Conservation (phyloP, 2,888 invertebrate genomes). For the Lasioglossum malachurum region DNA sequence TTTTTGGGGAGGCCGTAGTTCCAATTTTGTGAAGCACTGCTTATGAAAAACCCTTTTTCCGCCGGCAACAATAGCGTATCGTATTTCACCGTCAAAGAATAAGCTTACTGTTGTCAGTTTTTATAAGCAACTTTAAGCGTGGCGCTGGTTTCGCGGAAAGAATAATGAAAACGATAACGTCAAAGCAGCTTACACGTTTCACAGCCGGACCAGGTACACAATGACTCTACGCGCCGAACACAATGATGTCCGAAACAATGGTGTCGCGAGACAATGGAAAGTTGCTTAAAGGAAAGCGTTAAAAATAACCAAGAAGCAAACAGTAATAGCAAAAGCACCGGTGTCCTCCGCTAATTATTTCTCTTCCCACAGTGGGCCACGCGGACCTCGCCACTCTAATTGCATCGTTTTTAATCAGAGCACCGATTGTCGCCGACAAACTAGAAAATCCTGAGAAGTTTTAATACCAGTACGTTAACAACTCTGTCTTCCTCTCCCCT, state of each 20-base stretch:
- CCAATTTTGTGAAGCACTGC: neutral
- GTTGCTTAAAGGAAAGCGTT: constrained; percentile 52
- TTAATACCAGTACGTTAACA: neutral
- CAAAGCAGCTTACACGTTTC: constrained; percentile 1
- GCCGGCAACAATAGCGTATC: neutral
- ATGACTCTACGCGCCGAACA: constrained; percentile 15
- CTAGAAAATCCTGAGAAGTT: neutral
- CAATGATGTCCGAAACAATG: constrained; percentile 44
- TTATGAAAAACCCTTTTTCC: neutral
- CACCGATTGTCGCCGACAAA: neutral
- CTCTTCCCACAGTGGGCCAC: neutral
- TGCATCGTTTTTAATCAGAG: neutral
- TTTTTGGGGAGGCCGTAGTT: neutral
- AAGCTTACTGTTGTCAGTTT: neutral
- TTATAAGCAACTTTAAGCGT: neutral
- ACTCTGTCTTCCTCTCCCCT: neutral
- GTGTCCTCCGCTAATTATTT: neutral
- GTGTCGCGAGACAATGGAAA: constrained; percentile 22
- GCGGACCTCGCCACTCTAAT: neutral
- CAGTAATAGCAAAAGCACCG: neutral
- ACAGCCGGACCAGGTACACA: neutral
- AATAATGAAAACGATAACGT: constrained; percentile 43
- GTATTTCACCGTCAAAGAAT: neutral
- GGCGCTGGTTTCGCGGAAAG: neutral
- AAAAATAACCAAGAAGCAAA: constrained; percentile 41